Base-by-base conservation (phyloP, 2,888 invertebrate genomes). In the Silvanus unidentatus region DNA sequence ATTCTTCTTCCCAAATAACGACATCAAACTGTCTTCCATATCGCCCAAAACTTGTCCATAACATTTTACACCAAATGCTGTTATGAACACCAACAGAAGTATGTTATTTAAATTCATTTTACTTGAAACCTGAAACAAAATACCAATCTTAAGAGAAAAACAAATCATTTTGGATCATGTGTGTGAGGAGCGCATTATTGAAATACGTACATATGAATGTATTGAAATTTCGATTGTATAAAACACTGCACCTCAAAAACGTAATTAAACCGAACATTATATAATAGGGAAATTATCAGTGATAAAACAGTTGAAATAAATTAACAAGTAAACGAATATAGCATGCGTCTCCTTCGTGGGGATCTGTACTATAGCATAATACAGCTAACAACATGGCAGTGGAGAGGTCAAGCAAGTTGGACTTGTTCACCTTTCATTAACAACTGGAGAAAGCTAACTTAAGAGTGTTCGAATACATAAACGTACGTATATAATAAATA, bases 21-120 rank as follows among this genome's bases (percentile, higher is more conserved):
- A 74, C 67, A 88, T 73, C 15, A 84, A 71, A 54, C 73, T 77
- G 42, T 75, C 68, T 66, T 83, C 82, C 42, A 81, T 72, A 47
- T 74, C 72, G 46, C 71, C 70, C 39, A 77, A 63, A 44, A 70
- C 61, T 53, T 66, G 51, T 30, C 49, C 42, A 36, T 53, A 53
- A 44, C 53, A 54, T 43, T 52, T 57, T 34, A 28, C 8, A 28
- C 57, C 55, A 22, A 59, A 42, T 13, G 57, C 50, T 53, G 57
- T 58, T 42, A 63, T 53, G 22, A 55, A 42, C 38, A 56, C 52
- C 44, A 62, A 54, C 59, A 62, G 62, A 41, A 51, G 47, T 47
- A 49, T 43, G 42, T 47, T 52, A 27, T 43, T 44, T 37, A 55
- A 44, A 42, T 49, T 47, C 60, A 60, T 60, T 43, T 49, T 58